Evolutionary conservation across 2,113 vertebrate genomes (phyloP).

Genomic region (Micronisus gabar): DNA sequence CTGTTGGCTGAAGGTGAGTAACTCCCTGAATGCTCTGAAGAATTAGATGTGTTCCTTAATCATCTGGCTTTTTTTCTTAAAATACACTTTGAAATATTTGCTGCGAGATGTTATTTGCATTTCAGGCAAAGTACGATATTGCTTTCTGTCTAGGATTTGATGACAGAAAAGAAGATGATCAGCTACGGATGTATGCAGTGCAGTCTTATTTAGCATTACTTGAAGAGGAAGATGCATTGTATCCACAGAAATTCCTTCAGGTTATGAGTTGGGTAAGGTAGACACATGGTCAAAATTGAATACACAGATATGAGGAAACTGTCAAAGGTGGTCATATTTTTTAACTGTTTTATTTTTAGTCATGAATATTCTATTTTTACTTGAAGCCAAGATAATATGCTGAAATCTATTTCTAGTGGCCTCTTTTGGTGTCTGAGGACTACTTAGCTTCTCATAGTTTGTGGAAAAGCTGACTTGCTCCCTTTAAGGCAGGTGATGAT

Average conservation of each 20-base stretch:
- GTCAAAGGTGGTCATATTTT: neutral
- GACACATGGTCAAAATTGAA: neutral
- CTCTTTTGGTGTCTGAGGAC: neutral
- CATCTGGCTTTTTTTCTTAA: neutral
- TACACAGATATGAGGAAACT: neutral
- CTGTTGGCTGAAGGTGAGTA: conserved; percentile 88
- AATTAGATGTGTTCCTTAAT: neutral
- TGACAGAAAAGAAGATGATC: conserved; percentile 80
- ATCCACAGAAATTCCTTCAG: conserved; percentile 93
- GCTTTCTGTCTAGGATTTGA: conserved; percentile 77
- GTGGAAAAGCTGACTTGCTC: neutral
- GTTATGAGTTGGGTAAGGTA: conserved; percentile 96
- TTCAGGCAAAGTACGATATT: neutral
- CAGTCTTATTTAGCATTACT: conserved; percentile 84
- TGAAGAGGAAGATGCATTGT: conserved; percentile 74
- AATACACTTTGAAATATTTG: neutral
- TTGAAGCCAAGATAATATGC: neutral
- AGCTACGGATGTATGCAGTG: conserved; percentile 86
- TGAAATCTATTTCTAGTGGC: neutral
- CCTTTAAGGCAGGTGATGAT: neutral
- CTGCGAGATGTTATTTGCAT: neutral
- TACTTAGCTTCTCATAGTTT: neutral
- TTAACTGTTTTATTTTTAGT: neutral
- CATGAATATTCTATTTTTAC: neutral
- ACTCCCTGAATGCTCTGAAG: neutral